Conservation (phyloP, 2,888 invertebrate genomes). For the Lacanobia oleracea region DNA sequence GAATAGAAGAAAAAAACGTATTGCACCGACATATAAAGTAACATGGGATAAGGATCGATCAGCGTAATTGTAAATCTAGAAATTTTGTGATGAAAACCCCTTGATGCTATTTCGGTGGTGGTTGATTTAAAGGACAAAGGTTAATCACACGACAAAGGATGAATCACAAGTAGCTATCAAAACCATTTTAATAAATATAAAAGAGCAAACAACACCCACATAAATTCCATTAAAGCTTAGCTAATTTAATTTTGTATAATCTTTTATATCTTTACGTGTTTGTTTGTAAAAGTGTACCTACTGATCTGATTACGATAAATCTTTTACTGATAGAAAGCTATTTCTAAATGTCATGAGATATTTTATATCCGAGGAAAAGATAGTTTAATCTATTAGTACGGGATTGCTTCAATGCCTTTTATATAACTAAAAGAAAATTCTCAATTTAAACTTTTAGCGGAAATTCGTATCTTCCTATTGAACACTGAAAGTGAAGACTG, state of each 20-base stretch:
- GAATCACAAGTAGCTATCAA: not conserved
- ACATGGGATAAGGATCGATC: too few relatives aligned
- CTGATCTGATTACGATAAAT: not conserved
- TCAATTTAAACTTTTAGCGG: too few relatives aligned
- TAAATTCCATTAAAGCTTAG: too few relatives aligned
- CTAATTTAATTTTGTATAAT: too few relatives aligned
- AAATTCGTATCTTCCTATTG: not conserved
- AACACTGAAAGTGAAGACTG: not conserved
- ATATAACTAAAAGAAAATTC: not conserved
- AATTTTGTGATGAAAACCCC: not conserved
- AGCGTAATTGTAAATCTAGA: too few relatives aligned
- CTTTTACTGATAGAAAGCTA: not conserved
- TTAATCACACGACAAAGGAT: not conserved
- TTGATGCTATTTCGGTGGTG: not conserved
- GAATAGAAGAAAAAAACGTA: too few relatives aligned
- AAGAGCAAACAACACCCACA: too few relatives aligned
- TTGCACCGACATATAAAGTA: too few relatives aligned
- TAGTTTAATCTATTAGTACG: not conserved
- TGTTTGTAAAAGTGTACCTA: too few relatives aligned
- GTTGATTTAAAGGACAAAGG: not conserved
- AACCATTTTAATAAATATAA: not conserved
- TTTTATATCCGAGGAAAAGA: too few relatives aligned
- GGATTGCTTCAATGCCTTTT: not conserved
- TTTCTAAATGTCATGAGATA: too few relatives aligned
- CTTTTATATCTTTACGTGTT: too few relatives aligned